These are phyloP conservation scores for Alces alces DNA, from an alignment of 2,113 vertebrate species.

Conservation along the genomic window DNA sequence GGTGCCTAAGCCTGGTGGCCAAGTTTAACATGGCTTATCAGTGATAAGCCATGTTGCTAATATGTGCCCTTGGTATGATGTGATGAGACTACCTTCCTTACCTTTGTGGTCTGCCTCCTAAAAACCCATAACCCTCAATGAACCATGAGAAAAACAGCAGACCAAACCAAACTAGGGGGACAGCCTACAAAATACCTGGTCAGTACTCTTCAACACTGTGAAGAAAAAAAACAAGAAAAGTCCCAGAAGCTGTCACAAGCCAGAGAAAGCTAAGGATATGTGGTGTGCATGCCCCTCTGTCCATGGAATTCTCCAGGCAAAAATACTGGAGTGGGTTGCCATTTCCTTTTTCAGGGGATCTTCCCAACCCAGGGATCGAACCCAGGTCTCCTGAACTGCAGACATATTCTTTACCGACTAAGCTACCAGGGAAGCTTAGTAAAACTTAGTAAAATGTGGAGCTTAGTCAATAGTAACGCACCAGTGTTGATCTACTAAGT, in stretches of 20 bases:
- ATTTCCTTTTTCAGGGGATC: not conserved
- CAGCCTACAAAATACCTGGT: not conserved
- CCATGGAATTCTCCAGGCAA: not conserved
- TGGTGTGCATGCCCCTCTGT: not conserved
- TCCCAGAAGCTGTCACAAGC: not conserved
- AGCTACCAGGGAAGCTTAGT: not conserved
- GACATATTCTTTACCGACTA: not conserved
- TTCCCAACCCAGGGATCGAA: not conserved
- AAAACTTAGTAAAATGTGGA: not conserved
- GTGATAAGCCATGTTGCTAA: not conserved
- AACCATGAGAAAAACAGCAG: not conserved
- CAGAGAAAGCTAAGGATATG: not conserved
- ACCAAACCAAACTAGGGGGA: not conserved
- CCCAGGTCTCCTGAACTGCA: not conserved
- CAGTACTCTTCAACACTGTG: not conserved
- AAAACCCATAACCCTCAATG: not conserved
- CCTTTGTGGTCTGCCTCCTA: not conserved
- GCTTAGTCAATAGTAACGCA: rapidly evolving
- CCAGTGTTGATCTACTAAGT: not conserved
- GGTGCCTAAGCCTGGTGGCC: not conserved
- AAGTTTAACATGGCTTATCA: not conserved
- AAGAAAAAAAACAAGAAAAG: not conserved
- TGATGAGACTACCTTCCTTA: not conserved
- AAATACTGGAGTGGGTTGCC: not conserved
- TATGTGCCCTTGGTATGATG: not conserved